Percentiles rank a stretch among this genome's conserved stretches.
Evolutionary conservation across 2,888 invertebrate genomes (phyloP).

Genomic region (Machimus atricapillus): DNA sequence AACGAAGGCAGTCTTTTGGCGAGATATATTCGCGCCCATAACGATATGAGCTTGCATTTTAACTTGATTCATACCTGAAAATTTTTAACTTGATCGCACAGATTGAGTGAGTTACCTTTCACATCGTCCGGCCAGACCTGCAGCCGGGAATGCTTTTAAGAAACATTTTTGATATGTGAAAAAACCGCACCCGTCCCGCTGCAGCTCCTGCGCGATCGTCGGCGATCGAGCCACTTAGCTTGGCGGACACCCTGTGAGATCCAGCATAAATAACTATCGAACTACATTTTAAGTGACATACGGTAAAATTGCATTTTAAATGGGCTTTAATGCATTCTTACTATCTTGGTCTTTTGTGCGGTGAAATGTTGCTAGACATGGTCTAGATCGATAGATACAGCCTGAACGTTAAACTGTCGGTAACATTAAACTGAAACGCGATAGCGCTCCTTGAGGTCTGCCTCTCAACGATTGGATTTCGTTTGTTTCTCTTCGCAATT

Average conservation of each 20-base stretch:
- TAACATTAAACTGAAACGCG: conserved; percentile 1
- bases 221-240: neutral
- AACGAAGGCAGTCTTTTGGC: conserved; percentile 17
- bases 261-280: conserved; percentile 19
- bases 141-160: conserved; percentile 27
- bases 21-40: conserved; percentile 26
- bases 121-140: conserved; percentile 2
- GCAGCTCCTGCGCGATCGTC: neutral
- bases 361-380: conserved; percentile 26
- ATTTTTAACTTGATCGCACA: conserved; percentile 14
- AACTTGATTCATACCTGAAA: conserved; percentile 26
- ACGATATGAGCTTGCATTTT: conserved; percentile 23
- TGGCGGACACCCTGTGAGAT: conserved; percentile 14
- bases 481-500: conserved; percentile 12
- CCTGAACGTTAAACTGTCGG: conserved; percentile 10
- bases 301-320: conserved; percentile 30
- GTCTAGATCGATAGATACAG: neutral
- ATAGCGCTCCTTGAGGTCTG: conserved; percentile 6
- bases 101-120: conserved; percentile 31
- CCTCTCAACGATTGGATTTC: neutral
- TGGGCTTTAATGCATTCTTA: conserved; percentile 32
- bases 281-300: conserved; percentile 24
- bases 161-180: conserved; percentile 12
- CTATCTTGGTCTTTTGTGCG: conserved; percentile 21
- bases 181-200: neutral